These are phyloP conservation scores for Mastigias papua DNA, from an alignment of 30 jellyfish, hydroid and myxozoan genomes.

Conservation along the genomic window DNA sequence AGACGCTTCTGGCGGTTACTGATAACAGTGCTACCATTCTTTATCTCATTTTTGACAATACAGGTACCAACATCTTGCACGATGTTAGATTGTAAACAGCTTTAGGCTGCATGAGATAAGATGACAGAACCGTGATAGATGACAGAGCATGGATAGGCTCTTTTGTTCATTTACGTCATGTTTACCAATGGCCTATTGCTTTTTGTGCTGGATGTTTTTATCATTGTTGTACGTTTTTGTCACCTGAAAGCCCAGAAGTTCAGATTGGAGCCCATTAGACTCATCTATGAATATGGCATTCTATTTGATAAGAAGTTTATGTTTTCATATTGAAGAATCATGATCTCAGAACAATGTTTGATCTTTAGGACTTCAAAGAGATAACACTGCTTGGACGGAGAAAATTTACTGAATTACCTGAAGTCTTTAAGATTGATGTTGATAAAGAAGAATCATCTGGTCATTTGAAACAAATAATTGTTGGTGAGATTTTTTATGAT, in stretches of 20 bases:
- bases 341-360: background rate
- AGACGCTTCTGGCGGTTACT: no score
- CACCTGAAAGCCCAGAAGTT: background rate
- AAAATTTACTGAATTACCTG: conserved; percentile 80
- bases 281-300: background rate
- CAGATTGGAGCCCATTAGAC: no score
- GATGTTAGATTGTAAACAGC: background rate
- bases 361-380: conserved; percentile 73
- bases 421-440: conserved; percentile 56
- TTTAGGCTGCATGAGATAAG: background rate
- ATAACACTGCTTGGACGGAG: conserved; percentile 86
- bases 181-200: background rate
- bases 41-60: background rate
- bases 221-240: background rate
- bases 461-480: conserved; percentile 74
- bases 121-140: background rate
- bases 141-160: background rate
- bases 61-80: conserved; percentile 2
- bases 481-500: conserved; percentile 59
- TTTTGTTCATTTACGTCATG: background rate
- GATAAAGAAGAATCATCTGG: conserved; percentile 90
- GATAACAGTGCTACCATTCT: background rate
- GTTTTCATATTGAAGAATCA: background rate
- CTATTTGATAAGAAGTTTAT: background rate
- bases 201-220: background rate